A percentile compares a stretch with the other conserved stretches of the same genome.
phyloP scores from a whole-genome alignment of 2,888 invertebrate species.

The Dryobota labecula region DNA sequence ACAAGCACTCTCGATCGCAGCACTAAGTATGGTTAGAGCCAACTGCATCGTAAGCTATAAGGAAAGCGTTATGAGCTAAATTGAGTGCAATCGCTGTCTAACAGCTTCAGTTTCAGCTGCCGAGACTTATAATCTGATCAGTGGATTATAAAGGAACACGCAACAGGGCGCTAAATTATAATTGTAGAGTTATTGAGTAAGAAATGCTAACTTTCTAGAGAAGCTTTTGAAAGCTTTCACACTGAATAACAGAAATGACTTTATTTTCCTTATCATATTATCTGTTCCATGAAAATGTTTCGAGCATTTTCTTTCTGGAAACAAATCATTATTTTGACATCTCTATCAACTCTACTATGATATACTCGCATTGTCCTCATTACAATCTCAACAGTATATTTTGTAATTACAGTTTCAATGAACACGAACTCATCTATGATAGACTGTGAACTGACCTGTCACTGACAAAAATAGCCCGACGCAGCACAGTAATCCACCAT shows the following conservation, averaged over 20 bases:
- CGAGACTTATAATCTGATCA: background rate
- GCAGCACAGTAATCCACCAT: background rate
- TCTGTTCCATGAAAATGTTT: background rate
- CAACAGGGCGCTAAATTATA: background rate
- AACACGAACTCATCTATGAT: slow-evolving; percentile 16
- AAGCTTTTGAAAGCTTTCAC: background rate
- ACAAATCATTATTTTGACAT: background rate
- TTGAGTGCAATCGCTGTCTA: slow-evolving; percentile 17
- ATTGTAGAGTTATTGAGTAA: background rate
- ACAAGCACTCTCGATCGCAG: slow-evolving; percentile 1
- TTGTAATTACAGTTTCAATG: slow-evolving; percentile 20
- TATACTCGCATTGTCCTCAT: background rate
- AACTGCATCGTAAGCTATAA: slow-evolving; percentile 25
- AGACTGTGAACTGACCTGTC: slow-evolving; percentile 3
- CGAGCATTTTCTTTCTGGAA: background rate
- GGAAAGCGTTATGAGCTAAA: slow-evolving; percentile 19
- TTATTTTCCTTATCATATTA: background rate
- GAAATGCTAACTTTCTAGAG: slow-evolving; percentile 1
- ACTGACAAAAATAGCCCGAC: slow-evolving; percentile 16
- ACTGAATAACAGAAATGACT: background rate
- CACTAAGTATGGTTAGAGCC: slow-evolving; percentile 6
- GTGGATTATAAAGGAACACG: background rate
- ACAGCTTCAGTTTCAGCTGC: slow-evolving; percentile 15
- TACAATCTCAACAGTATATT: background rate
- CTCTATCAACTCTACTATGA: background rate